Base-by-base conservation (phyloP, 2,797 vertebrate genomes). In the Jordanella pulchra region DNA sequence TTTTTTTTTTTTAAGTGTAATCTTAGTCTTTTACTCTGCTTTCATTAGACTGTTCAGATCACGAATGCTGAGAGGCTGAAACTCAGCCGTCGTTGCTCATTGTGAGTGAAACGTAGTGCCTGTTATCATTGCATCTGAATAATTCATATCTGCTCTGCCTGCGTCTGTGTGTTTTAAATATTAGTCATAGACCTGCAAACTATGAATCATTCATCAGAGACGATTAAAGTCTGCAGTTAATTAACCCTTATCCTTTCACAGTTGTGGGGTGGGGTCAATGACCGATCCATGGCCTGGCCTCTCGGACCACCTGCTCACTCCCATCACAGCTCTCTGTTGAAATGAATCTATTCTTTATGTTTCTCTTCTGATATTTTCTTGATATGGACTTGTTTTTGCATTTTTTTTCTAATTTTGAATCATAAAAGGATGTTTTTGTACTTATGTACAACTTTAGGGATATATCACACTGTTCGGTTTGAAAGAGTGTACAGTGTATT, bases 201-300 rank as follows among this genome's bases (percentile, higher is more conserved):
- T 80, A 94, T 94, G 87, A 94, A 95, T 94, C 86, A 95, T 95
- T 94, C 90, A 94, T 91, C 81, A 86, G 75, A 80, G 84, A 82
- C 81, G 74, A 91, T 93, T 93, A 91, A 92, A 91, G 88, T 91
- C 82, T 86, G 72, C 88, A 79, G 88, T 93, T 94, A 92, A 93
- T 95, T 93, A 94, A 93, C 92, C 89, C 92, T 85, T 86, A 87
- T 89, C 84, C 87, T 86, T 82, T 89, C 65, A 53, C 80, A 68
- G 75, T 82, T 68, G 76, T 89, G 71, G 71, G 71, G 79, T 30
- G 66, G 32, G 32, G 90, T 91, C 86, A 85, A 70, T 67, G 86
- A 83, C 88, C 75, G 87, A 79, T 81, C 84, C 64, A 77, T 77
- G 79, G 56, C 77, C 83, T 82, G 81, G 88, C 84, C 89, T 78